A percentile compares a stretch with the other conserved stretches of the same genome.
Evolutionary conservation across 2,888 invertebrate genomes (phyloP).

Genomic region (Heliconius hortense): DNA sequence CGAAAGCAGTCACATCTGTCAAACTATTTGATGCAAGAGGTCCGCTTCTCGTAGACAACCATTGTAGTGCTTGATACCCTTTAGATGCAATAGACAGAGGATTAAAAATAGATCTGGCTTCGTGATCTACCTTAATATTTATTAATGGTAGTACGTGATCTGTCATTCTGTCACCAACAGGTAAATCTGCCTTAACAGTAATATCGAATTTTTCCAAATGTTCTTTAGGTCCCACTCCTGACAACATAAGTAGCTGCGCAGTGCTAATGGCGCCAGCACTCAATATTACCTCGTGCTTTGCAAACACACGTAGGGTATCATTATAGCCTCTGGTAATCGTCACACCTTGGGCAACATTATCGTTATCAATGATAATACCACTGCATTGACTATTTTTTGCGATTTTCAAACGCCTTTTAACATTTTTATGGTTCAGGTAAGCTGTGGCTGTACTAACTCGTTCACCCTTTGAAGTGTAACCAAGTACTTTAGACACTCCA

Average conservation of each 20-base stretch:
- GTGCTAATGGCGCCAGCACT: constrained; percentile 62
- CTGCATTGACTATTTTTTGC: constrained; percentile 56
- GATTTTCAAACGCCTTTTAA: constrained; percentile 51
- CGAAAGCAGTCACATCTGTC: constrained; percentile 54
- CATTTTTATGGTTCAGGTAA: constrained; percentile 52
- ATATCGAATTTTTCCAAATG: constrained; percentile 54
- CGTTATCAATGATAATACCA: constrained; percentile 54
- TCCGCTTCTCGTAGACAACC: constrained; percentile 47
- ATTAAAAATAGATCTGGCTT: constrained; percentile 28
- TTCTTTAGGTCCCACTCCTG: constrained; percentile 60
- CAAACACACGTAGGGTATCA: constrained; percentile 48
- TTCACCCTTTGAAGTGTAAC: constrained; percentile 56
- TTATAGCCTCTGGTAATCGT: constrained; percentile 44
- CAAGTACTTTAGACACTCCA: constrained; percentile 55
- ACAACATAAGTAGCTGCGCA: constrained; percentile 63
- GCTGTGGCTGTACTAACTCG: constrained; percentile 62
- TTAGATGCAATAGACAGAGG: constrained; percentile 37
- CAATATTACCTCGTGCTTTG: constrained; percentile 59
- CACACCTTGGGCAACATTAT: constrained; percentile 55
- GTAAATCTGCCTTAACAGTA: constrained; percentile 51
- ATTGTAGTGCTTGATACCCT: constrained; percentile 43
- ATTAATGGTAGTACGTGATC: constrained; percentile 58
- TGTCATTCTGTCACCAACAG: constrained; percentile 60
- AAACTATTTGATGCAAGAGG: constrained; percentile 59
- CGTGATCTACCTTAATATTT: constrained; percentile 50